phyloP scores from a whole-genome alignment of 2,888 invertebrate genomes.

The Acanthococcus lagerstroemiae region DNA sequence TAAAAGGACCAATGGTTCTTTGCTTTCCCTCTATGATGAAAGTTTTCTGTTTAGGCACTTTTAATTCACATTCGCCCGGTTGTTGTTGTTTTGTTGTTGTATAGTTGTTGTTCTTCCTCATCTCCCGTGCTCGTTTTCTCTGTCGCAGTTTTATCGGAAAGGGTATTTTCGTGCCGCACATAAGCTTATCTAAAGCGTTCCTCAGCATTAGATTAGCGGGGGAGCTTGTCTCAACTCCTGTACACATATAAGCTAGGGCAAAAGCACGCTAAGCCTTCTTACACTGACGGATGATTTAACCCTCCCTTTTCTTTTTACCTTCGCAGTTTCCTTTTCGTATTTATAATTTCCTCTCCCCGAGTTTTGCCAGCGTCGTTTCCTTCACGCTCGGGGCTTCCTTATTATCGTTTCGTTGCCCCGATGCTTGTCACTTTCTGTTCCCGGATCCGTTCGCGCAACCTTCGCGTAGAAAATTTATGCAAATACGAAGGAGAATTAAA shows the following conservation, averaged over 20 bases:
- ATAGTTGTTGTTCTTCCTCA: not conserved
- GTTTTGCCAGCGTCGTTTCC: not conserved
- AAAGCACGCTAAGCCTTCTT: slow-evolving; percentile 28
- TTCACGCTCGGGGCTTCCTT: not conserved
- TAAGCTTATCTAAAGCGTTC: slow-evolving; percentile 26
- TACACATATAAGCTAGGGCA: slow-evolving; percentile 20
- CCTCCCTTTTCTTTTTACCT: slow-evolving; percentile 9
- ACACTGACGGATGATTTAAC: slow-evolving; percentile 29
- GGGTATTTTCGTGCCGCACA: slow-evolving; percentile 27
- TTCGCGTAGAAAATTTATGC: too few relatives aligned
- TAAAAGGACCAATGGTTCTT: slow-evolving; percentile 26
- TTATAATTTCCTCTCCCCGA: not conserved
- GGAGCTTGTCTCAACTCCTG: slow-evolving; percentile 11
- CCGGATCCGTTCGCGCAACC: not conserved
- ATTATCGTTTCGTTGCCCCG: not conserved
- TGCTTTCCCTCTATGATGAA: slow-evolving; percentile 18
- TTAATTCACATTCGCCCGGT: slow-evolving; percentile 21
- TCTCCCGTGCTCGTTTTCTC: not conserved
- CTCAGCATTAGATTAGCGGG: slow-evolving; percentile 13
- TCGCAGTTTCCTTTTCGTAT: slow-evolving; percentile 6
- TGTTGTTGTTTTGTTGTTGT: too few relatives aligned
- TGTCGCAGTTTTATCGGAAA: not conserved
- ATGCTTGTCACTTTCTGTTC: not conserved
- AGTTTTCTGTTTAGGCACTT: slow-evolving; percentile 9
- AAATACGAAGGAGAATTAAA: too few relatives aligned